A percentile compares a stretch with the other conserved stretches of the same genome.
Evolutionary conservation across 2,113 vertebrate genomes (phyloP).

Genomic region (Dolichotis patagonum): DNA sequence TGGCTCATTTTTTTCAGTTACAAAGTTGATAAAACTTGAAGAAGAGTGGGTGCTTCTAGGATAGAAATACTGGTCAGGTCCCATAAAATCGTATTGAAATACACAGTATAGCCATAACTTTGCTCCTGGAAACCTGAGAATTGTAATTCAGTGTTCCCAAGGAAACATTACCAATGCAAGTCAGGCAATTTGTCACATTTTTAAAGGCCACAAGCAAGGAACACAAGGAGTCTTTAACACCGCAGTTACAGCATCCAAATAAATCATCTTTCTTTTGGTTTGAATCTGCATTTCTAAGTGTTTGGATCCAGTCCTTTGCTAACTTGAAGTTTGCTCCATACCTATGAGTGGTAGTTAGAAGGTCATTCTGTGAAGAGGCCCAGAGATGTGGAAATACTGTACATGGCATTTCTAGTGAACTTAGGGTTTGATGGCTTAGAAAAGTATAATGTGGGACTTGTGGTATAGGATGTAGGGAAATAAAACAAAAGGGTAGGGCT

Average conservation of each 20-base stretch:
- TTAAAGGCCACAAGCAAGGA: background rate
- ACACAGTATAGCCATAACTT: background rate
- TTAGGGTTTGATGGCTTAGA: background rate
- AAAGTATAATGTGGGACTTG: background rate
- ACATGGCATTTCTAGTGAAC: background rate
- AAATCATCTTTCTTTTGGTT: background rate
- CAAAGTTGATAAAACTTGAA: background rate
- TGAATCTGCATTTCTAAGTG: background rate
- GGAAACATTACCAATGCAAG: background rate
- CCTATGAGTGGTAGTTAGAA: background rate
- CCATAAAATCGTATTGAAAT: background rate
- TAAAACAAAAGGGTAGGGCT: background rate
- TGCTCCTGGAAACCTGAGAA: background rate
- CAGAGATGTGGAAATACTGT: background rate
- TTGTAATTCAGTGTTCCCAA: background rate
- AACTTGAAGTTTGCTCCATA: background rate
- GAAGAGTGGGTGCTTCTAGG: background rate
- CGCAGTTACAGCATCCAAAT: background rate
- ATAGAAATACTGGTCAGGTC: background rate
- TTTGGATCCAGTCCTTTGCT: background rate
- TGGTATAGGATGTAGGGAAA: background rate
- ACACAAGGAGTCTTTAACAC: background rate
- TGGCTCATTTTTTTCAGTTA: constrained; percentile 2
- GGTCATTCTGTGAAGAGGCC: background rate
- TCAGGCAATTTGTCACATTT: background rate